Evolutionary conservation across 2,888 invertebrate species (phyloP).

Genomic region (Cephus nigrinus): DNA sequence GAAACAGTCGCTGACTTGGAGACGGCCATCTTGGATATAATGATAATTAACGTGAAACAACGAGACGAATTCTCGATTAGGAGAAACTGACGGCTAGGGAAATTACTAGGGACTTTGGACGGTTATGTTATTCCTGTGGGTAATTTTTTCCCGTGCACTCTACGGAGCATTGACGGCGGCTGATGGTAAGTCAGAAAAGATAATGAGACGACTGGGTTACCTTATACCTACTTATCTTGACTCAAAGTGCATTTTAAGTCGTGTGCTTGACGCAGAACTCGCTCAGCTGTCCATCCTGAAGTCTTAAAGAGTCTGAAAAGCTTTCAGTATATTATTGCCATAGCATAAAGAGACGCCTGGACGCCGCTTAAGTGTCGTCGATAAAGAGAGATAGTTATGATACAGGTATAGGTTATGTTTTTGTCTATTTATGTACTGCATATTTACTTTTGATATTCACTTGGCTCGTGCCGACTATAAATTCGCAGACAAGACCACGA

Average conservation of each 20-base stretch:
- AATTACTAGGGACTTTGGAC: not conserved
- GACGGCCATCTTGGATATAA: not conserved
- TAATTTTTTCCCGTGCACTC: not conserved
- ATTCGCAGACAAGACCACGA: not conserved
- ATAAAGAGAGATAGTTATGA: not conserved
- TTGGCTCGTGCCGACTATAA: not conserved
- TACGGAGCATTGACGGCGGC: not conserved
- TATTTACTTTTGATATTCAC: not conserved
- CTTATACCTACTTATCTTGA: not conserved
- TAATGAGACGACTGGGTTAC: not conserved
- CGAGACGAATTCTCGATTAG: not conserved
- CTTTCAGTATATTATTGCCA: not conserved
- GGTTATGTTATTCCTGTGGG: not conserved
- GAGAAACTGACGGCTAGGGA: not conserved
- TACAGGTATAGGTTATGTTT: not conserved
- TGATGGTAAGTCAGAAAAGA: not conserved
- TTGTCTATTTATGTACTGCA: not conserved
- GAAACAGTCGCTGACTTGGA: not conserved
- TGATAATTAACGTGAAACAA: not conserved
- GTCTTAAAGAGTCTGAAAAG: not conserved
- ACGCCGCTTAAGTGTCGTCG: not conserved
- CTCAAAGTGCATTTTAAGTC: not conserved
- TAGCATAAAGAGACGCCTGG: not conserved
- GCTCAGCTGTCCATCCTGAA: not conserved
- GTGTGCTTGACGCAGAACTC: not conserved